phyloP scores from a whole-genome alignment of 2,888 invertebrate genomes.

The Gastracanthus pulcherrimus region DNA sequence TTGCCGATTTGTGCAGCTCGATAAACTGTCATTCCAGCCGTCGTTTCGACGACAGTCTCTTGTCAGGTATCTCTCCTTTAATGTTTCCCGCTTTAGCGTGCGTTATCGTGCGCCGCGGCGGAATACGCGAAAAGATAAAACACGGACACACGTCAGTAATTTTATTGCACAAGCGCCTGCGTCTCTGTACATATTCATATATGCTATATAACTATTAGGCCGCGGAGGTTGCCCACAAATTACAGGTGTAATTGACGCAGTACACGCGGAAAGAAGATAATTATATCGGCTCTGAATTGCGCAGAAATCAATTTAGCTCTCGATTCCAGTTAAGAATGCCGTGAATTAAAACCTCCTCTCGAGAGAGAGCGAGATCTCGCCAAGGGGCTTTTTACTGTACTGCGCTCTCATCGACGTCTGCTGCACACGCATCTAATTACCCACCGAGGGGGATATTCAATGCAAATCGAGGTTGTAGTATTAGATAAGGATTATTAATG shows the following conservation, averaged over 20 bases:
- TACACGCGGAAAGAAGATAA: slow-evolving; percentile 43
- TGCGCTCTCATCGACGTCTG: neutral
- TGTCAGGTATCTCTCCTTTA: slow-evolving; percentile 50
- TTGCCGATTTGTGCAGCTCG: slow-evolving; percentile 32
- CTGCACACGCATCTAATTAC: slow-evolving; percentile 30
- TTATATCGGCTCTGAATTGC: slow-evolving; percentile 47
- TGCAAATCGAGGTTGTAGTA: slow-evolving; percentile 12
- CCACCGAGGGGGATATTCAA: slow-evolving; percentile 10
- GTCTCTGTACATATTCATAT: neutral
- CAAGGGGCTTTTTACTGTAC: too few species aligned
- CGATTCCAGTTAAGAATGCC: slow-evolving; percentile 34
- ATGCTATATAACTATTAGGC: neutral
- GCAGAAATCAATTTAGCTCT: slow-evolving; percentile 50
- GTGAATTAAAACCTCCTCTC: slow-evolving; percentile 28
- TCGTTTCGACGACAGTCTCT: slow-evolving; percentile 46
- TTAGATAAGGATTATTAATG: slow-evolving; percentile 43
- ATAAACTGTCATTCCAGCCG: slow-evolving; percentile 48
- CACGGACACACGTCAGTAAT: slow-evolving; percentile 44
- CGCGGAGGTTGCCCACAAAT: slow-evolving; percentile 33
- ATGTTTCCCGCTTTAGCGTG: slow-evolving; percentile 45
- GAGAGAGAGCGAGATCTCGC: neutral
- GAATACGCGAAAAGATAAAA: slow-evolving; percentile 47
- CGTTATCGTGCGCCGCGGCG: slow-evolving; percentile 25
- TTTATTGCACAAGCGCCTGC: slow-evolving; percentile 28
- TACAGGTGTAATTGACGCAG: slow-evolving; percentile 55